These are phyloP conservation scores for Thera britannica DNA, from an alignment of 2,888 invertebrate species.

Conservation along the genomic window DNA sequence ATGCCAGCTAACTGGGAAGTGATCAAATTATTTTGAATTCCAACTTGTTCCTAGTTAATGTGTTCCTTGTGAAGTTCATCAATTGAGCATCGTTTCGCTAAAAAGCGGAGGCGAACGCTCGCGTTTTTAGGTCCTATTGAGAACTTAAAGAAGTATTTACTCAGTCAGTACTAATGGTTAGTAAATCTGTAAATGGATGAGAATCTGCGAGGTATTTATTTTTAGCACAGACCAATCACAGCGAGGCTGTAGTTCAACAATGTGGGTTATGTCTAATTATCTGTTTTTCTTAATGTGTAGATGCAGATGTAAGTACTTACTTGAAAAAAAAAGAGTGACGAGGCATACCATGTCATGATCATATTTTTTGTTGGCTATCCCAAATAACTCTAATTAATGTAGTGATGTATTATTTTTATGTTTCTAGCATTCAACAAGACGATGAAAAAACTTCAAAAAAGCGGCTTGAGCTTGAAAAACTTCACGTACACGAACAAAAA, in stretches of 20 bases:
- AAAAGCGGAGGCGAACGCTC: constrained; percentile 12
- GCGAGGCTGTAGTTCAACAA: too few relatives aligned
- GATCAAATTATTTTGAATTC: constrained; percentile 28
- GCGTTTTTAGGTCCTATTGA: constrained; percentile 11
- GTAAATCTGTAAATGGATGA: background rate
- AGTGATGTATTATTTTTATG: constrained; percentile 44
- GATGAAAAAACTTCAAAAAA: constrained; percentile 92
- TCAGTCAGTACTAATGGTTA: background rate
- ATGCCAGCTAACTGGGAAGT: constrained; percentile 18
- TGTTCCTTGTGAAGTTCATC: constrained; percentile 25
- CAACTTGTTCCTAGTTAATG: constrained; percentile 16
- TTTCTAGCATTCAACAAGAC: constrained; percentile 96
- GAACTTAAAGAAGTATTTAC: background rate
- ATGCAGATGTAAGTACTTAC: too few relatives aligned
- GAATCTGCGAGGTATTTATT: background rate
- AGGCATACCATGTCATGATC: too few relatives aligned
- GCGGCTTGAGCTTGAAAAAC: constrained; percentile 94
- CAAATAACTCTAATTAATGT: background rate
- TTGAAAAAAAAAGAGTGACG: too few relatives aligned
- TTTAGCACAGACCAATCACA: too few relatives aligned
- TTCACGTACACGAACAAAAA: constrained; percentile 98
- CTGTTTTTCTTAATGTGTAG: too few relatives aligned
- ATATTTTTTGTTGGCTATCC: too few relatives aligned
- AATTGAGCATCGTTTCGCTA: constrained; percentile 20
- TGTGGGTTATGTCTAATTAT: too few relatives aligned